Evolutionary conservation across 2,888 invertebrate species (phyloP), one percentile per base, ranked within the genome.

Genomic region (Nomada hirtipes): DNA sequence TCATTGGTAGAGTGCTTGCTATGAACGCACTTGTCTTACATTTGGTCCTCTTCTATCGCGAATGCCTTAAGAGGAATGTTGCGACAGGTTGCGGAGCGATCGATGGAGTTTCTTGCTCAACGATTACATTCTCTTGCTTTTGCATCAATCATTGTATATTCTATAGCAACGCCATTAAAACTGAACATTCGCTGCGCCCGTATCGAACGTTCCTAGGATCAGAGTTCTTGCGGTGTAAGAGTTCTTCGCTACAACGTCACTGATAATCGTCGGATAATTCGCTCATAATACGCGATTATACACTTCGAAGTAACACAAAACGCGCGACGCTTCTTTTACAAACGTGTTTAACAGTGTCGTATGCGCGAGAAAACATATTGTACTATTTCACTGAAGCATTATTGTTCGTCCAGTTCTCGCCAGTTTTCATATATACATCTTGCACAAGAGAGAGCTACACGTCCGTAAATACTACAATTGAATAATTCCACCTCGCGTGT

Each of bases 371-470:
- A 36, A 36, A 36, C 36, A 36, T 36, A 36, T 4, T 36, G 36
- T 7, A 36, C 36, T 36, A 36, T 36, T 52, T 50, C 59, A n/a
- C 50, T 42, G 71, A n/a, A 53, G 23, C 36, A 53, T 85, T 55
- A 44, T 59, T 52, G 72, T 82, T 63, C 64, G 69, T 64, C 2
- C 78, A 77, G 15, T 82, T 81, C 13, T 71, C 64, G 9, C 71
- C 85, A 42, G 70, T 73, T 2, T 73, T 63, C 1, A 55, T 11
- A 15, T 52, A 47, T 72, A 53, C 10, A 59, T 20, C 52, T 47
- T 53, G 11, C 15, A 13, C 36, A 20, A 0, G 20, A n/a, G 10
- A 15, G 4, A 47, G 26, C 36, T 52, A 11, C 11, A 42, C 2
- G 47, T 60, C 36, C 11, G 29, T 20, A 29, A 67, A n/a, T 50